phyloP scores from a whole-genome alignment of 2,888 invertebrate genomes.

The Temnothorax rugatulus region DNA sequence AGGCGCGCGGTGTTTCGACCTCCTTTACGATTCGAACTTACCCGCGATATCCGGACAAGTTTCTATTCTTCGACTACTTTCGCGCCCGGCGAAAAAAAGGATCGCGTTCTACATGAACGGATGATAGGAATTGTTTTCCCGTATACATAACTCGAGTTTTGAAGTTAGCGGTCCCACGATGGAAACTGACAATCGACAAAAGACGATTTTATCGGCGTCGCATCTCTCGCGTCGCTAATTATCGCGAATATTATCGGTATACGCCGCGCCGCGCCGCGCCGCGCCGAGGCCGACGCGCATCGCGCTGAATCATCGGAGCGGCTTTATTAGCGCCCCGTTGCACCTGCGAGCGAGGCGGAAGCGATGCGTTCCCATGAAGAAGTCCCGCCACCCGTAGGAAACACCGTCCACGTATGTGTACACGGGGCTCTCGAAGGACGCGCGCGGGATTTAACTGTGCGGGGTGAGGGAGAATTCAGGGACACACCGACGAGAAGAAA shows the following conservation, averaged over 20 bases:
- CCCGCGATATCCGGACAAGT: neutral
- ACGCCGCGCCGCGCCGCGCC: neutral
- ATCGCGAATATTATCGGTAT: slow-evolving; percentile 70
- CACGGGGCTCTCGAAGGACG: neutral
- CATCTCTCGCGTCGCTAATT: slow-evolving; percentile 68
- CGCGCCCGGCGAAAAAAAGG: neutral
- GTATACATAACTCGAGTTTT: slow-evolving; percentile 37
- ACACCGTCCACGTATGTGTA: slow-evolving; percentile 32
- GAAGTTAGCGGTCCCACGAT: slow-evolving; percentile 40
- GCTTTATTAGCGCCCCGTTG: slow-evolving; percentile 36
- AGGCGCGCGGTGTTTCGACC: neutral
- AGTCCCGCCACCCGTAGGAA: slow-evolving; percentile 65
- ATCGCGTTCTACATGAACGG: neutral
- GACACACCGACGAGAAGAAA: neutral
- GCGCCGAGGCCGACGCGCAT: slow-evolving; percentile 25
- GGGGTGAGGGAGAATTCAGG: neutral
- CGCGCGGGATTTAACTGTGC: neutral
- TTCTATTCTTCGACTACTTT: neutral
- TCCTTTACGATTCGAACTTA: neutral
- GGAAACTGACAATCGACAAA: slow-evolving; percentile 53
- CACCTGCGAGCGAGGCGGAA: slow-evolving; percentile 68
- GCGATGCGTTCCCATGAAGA: slow-evolving; percentile 69
- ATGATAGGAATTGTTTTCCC: slow-evolving; percentile 12
- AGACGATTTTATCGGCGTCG: slow-evolving; percentile 66
- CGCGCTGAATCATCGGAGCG: slow-evolving; percentile 68